Evolutionary conservation across 2,113 vertebrate species (phyloP), one percentile per base, ranked within the genome.

Genomic region (Crypturellus undulatus): DNA sequence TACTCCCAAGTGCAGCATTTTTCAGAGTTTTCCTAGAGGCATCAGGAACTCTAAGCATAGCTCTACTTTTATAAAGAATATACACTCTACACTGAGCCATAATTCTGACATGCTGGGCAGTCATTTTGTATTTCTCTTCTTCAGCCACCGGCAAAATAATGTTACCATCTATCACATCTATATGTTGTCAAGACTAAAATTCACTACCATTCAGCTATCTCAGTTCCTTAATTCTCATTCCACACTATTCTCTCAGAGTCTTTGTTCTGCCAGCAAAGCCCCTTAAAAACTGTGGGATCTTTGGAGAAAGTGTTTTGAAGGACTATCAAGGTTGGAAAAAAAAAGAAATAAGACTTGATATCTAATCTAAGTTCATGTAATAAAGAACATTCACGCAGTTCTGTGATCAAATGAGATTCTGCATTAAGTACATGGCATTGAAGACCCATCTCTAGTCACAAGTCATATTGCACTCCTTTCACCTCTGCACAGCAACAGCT

Each of bases 141-240:
- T 19, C 51, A 90, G 84, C 40, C 75, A 63, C 59, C 65, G 47
- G 36, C 71, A 88, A 91, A 94, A 91, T 69, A n/a, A 93, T 15
- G 5, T 42, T 79, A 62, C 16, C 4, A 3, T 78, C 6, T 22
- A 36, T 79, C 34, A 45, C 10, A 54, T 59, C 40, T 49, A 11
- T 73, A 82, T 60, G 45, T 75, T 94, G 87, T 91, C 32, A 26
- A 85, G 22, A 71, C 42, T 78, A 79, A 83, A 72, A 63, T 59
- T 78, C 64, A 67, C n/a, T 88, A 17, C 42, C 63, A 42, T 0
- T 3, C n/a, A 64, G n/a, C 9, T 73, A 21, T 63, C 36, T 63
- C 15, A n/a, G 56, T 73, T 34, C 56, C 51, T 89, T 32, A 51
- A 11, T 32, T 65, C 38, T 42, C 10, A 63, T 21, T 90, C 34